phyloP scores from a whole-genome alignment of 2,888 invertebrate species.

The Drosophila kambysellisi region DNA sequence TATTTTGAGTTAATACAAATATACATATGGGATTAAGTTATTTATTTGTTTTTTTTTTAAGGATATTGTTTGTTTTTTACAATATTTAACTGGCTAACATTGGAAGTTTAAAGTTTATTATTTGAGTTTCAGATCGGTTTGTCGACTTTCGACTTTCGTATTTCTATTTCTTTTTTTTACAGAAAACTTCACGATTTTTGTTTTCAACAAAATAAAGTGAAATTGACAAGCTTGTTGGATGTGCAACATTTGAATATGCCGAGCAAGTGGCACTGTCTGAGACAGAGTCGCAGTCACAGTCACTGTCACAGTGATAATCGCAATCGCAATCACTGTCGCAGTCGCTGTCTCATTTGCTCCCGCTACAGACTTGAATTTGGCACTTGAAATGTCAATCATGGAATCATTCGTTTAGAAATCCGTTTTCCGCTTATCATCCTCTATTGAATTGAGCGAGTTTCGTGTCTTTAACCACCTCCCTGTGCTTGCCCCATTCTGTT shows the following conservation, averaged over 20 bases:
- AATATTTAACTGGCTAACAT: no score
- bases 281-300: neutral
- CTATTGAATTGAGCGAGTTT: conserved; percentile 45
- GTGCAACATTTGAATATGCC: conserved; percentile 43
- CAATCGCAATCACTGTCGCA: neutral
- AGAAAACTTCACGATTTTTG: neutral
- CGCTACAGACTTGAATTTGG: conserved; percentile 22
- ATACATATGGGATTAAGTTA: neutral
- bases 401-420: conserved; percentile 69
- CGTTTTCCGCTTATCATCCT: conserved; percentile 74
- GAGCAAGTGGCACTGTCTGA: conserved; percentile 3
- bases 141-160: neutral
- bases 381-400: conserved; percentile 67
- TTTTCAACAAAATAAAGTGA: neutral
- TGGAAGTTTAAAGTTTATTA: no score
- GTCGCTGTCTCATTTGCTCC: conserved; percentile 2
- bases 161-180: neutral
- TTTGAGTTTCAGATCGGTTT: no score
- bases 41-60: neutral
- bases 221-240: conserved; percentile 9
- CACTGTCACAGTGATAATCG: neutral
- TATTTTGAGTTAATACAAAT: neutral
- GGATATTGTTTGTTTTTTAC: no score
- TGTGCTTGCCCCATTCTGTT: conserved; percentile 1
- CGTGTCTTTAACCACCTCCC: neutral